phyloP scores from a whole-genome alignment of 2,797 vertebrate genomes.

The Manis pentadactyla region DNA sequence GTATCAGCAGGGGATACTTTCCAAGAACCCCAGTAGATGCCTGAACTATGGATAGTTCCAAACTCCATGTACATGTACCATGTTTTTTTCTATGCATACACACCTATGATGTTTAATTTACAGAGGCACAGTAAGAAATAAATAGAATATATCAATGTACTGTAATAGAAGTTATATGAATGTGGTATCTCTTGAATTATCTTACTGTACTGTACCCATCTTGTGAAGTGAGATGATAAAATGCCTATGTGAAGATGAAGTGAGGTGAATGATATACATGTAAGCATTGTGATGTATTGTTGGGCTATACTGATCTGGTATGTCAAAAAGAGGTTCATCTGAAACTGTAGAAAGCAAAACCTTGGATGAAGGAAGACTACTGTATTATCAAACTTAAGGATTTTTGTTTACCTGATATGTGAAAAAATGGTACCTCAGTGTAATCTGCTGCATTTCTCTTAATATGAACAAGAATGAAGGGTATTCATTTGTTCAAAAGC shows the following conservation, averaged over 20 bases:
- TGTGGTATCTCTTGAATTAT: not conserved
- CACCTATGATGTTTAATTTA: not conserved
- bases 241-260: not conserved
- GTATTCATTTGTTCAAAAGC: not conserved
- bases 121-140: not conserved
- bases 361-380: not conserved
- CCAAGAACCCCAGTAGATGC: not conserved
- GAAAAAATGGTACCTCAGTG: not conserved
- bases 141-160: not conserved
- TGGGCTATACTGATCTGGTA: not conserved
- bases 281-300: not conserved
- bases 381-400: not conserved
- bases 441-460: not conserved
- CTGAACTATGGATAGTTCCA: not conserved
- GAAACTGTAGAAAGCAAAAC: not conserved
- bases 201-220: not conserved
- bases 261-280: not conserved
- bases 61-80: not conserved
- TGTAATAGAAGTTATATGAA: not conserved
- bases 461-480: not conserved
- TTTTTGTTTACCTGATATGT: not conserved
- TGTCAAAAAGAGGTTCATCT: not conserved
- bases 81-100: not conserved
- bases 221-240: not conserved
- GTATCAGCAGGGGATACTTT: not conserved